Conservation (phyloP, 1,140 invertebrate genomes). For the Portunus trituberculatus region DNA sequence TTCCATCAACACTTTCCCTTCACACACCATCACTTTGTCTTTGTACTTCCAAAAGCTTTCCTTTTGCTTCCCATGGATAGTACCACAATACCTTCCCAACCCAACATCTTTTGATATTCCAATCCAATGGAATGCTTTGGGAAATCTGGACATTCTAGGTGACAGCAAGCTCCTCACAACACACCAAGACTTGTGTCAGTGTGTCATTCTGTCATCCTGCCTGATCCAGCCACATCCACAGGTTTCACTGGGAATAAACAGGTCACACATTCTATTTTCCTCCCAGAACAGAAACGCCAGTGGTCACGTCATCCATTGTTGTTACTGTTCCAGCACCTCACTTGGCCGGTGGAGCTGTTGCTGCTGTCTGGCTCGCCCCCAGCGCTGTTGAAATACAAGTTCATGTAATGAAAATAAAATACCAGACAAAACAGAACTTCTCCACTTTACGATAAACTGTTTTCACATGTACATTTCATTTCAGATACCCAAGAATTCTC, state of each 20-base stretch:
- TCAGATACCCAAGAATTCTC: too few relatives aligned
- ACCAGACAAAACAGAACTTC: too few relatives aligned
- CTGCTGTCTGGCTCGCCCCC: conserved; percentile 58
- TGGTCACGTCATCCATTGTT: conserved; percentile 53
- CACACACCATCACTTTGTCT: not conserved
- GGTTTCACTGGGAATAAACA: not conserved
- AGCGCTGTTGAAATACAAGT: conserved; percentile 50
- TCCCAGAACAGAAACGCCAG: not conserved
- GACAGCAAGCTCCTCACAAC: not conserved
- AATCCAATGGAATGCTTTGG: conserved; percentile 42
- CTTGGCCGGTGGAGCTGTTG: conserved; percentile 62
- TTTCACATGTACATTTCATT: too few relatives aligned
- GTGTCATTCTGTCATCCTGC: not conserved
- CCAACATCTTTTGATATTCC: conserved; percentile 40
- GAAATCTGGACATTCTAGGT: not conserved
- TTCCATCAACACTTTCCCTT: not conserved
- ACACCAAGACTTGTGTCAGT: not conserved
- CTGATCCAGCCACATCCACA: not conserved
- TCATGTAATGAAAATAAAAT: not conserved
- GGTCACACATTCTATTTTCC: not conserved
- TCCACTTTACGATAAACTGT: too few relatives aligned
- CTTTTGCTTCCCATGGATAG: not conserved
- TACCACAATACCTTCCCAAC: not conserved
- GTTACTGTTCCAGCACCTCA: conserved; percentile 58
- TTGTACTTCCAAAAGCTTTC: not conserved